Evolutionary conservation across 92 coral and sea anemone genomes (phyloP), one percentile per base, ranked within the genome.

Genomic region (Paragorgia papillata): DNA sequence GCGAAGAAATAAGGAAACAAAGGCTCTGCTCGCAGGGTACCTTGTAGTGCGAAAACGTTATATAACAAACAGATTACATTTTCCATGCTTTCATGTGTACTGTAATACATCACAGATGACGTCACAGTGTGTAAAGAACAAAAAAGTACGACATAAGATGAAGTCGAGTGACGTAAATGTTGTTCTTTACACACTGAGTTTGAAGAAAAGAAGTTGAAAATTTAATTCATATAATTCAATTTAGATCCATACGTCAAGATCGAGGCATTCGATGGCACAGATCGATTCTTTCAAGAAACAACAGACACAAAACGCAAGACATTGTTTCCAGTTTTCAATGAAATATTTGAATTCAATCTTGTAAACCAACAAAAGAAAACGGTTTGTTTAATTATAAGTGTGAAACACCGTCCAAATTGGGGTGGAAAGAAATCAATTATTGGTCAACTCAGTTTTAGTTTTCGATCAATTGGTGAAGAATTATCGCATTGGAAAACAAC

Each of bases 231-330:
- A n/a, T 32, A 60, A 9, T 59, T 39, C 31, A 22, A 54, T 62
- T 14, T 64, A 94, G 98, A 93, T 83, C 73, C 98, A 5, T 94
- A 90, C 70, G 96, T 92, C 65, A 90, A 89, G 70, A 77, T 94
- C 5, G 90, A 91, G 74, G 84, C 90, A 28, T 91, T 94, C 17
- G 94, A 92, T 32, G 95, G 97, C 44, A 77, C 97, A 29, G 86
- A 63, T 40, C 82, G 87, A 78, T 63, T 91, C 27, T 88, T 78
- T 53, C 73, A 80, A 31, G 84, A 80, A 60, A 90, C 87, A 62
- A 94, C 98, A 50, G 85, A 85, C 84, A 73, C 84, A 14, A 83
- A 82, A 15, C 80, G 84, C 86, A 94, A 91, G 83, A 91, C 92
- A 62, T 76, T 91, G 18, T 96, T 91, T 70, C 98, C 98, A 18